Evolutionary conservation across 2,113 vertebrate species (phyloP).

Genomic region (Anseranas semipalmata): DNA sequence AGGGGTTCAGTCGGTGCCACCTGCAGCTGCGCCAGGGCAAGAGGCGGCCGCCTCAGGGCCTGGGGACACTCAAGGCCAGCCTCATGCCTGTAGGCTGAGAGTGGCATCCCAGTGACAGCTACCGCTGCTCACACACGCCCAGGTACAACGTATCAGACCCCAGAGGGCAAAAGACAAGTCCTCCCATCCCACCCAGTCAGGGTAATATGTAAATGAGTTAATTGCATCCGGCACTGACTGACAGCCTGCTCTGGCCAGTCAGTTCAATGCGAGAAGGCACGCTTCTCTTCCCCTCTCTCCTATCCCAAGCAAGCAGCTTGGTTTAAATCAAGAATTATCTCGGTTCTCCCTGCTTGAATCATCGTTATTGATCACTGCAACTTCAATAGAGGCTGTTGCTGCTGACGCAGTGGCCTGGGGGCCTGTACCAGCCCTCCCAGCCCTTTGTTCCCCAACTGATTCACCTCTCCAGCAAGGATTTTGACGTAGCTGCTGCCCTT

Average conservation of each 20-base stretch:
- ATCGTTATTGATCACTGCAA: constrained; percentile 65
- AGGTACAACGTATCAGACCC: fast-evolving
- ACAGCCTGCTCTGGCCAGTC: not conserved
- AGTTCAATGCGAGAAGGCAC: not conserved
- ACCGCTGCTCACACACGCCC: fast-evolving
- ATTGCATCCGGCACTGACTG: not conserved
- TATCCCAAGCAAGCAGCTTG: not conserved
- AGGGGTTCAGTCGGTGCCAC: too few species aligned
- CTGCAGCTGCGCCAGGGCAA: too few species aligned
- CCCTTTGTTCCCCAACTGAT: constrained; percentile 73
- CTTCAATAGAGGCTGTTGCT: constrained; percentile 27
- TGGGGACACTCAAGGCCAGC: too few species aligned
- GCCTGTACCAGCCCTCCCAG: not conserved
- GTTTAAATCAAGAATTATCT: constrained; percentile 48
- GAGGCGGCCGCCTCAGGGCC: too few species aligned
- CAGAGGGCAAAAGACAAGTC: not conserved
- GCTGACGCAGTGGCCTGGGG: not conserved
- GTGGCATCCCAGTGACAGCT: not conserved
- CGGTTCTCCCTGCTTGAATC: not conserved
- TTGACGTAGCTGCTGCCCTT: constrained; percentile 72
- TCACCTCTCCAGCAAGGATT: constrained; percentile 76
- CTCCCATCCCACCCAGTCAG: not conserved
- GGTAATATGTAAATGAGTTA: not conserved
- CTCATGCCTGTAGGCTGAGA: too few species aligned
- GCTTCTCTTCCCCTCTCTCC: not conserved